Evolutionary conservation across 2,888 invertebrate genomes (phyloP).

Genomic region (Caenorhabditis japonica): DNA sequence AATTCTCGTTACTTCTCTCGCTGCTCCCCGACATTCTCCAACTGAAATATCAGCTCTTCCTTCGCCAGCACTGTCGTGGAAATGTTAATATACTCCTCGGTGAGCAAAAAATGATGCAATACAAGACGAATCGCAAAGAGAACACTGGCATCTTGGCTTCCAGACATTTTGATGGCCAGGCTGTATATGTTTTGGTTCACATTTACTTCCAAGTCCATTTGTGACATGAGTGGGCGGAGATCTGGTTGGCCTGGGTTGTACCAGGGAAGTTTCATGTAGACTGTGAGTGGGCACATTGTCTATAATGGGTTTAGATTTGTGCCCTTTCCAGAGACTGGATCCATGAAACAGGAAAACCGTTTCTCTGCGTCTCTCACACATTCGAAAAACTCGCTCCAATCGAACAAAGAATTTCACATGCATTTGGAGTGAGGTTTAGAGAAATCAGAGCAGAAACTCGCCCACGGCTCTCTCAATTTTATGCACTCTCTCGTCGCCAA

Average conservation of each 20-base stretch:
- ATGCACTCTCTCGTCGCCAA: too few relatives aligned
- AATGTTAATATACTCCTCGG: constrained; percentile 47
- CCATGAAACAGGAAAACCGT: too few relatives aligned
- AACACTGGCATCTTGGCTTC: constrained; percentile 39
- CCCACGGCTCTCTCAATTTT: too few relatives aligned
- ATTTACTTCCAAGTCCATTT: constrained; percentile 41
- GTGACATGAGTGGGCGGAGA: constrained; percentile 33
- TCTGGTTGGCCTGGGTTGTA: constrained; percentile 31
- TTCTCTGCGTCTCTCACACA: too few relatives aligned
- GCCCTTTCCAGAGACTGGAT: too few relatives aligned
- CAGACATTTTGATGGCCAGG: constrained; percentile 35
- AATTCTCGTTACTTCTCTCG: constrained; percentile 29
- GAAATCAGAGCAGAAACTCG: too few relatives aligned
- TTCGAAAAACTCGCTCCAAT: too few relatives aligned
- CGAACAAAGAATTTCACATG: too few relatives aligned
- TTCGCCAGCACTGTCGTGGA: constrained; percentile 25
- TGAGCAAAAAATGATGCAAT: constrained; percentile 33
- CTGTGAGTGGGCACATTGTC: constrained; percentile 50
- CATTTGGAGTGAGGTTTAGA: too few relatives aligned
- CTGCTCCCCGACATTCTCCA: constrained; percentile 33
- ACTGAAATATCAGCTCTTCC: constrained; percentile 29
- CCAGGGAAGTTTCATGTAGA: constrained; percentile 58
- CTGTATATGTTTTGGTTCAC: constrained; percentile 44
- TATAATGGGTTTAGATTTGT: constrained; percentile 20
- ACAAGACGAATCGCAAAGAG: constrained; percentile 42